Conservation (phyloP, 35 echinoderm and acorn worm genomes). For the Lytechinus pictus region DNA sequence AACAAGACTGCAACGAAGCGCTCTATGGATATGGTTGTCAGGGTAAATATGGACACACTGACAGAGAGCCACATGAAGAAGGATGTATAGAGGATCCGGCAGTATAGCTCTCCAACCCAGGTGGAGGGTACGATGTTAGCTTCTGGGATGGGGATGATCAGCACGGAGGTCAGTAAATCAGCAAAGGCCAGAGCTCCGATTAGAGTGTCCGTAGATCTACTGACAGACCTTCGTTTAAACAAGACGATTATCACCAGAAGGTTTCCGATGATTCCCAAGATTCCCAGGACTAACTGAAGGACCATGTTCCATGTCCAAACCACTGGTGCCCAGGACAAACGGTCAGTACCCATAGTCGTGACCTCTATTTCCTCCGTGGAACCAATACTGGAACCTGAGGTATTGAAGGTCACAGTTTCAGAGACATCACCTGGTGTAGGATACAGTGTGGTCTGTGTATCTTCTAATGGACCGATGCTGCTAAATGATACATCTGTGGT, state of each 20-base stretch:
- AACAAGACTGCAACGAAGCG: constrained; percentile 82
- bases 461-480: neutral
- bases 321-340: constrained; percentile 7
- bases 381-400: neutral
- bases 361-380: neutral
- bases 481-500: neutral
- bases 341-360: neutral
- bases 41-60: constrained; percentile 73
- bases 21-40: constrained; percentile 84
- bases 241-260: constrained; percentile 69
- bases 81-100: constrained; percentile 67
- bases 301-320: constrained; percentile 62
- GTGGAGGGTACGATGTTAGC: neutral
- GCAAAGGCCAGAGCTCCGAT: constrained; percentile 79
- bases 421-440: neutral
- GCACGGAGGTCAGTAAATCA: constrained; percentile 75
- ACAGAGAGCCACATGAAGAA: constrained; percentile 83
- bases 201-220: constrained; percentile 71
- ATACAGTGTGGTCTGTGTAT: neutral
- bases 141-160: constrained; percentile 75
- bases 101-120: constrained; percentile 71
- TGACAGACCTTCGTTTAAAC: constrained; percentile 19
- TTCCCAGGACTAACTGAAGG: constrained; percentile 57
- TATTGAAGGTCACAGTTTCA: neutral
- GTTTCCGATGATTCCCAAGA: constrained; percentile 83